A percentile compares a stretch with the other conserved stretches of the same genome.
Conservation (phyloP, 2,797 vertebrate genomes). For the Graptemys geographica region DNA sequence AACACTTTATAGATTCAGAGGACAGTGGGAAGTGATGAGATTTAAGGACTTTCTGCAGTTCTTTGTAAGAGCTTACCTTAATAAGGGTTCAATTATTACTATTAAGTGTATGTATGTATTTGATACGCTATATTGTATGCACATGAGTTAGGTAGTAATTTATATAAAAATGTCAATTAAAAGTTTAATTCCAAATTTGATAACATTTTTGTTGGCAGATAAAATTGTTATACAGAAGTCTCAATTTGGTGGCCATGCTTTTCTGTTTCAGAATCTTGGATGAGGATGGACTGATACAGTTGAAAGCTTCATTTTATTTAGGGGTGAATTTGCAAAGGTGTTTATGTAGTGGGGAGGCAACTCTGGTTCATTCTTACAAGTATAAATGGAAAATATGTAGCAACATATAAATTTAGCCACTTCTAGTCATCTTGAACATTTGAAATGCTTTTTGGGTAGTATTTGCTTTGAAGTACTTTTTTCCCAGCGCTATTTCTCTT, state of each 20-base stretch:
- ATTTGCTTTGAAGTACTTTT: slow-evolving; percentile 37
- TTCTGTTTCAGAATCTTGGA: not conserved
- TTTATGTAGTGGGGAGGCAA: slow-evolving; percentile 12
- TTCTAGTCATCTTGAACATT: slow-evolving; percentile 55
- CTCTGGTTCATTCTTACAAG: not conserved
- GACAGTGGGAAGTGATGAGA: not conserved
- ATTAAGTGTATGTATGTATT: not conserved
- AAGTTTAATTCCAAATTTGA: not conserved
- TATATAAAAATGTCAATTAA: not conserved
- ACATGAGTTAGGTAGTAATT: not conserved
- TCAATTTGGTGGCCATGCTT: not conserved
- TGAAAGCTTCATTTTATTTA: not conserved
- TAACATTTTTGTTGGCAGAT: not conserved
- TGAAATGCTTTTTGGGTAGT: slow-evolving; percentile 48
- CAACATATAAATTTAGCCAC: slow-evolving; percentile 41
- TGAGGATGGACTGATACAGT: not conserved
- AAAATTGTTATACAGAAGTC: not conserved
- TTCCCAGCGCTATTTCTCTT: too few relatives aligned
- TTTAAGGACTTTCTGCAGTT: not conserved
- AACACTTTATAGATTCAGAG: not conserved
- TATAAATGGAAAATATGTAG: slow-evolving; percentile 49
- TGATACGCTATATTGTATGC: not conserved
- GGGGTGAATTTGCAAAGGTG: not conserved
- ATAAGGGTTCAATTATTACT: not conserved
- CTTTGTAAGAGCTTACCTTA: not conserved